Percentiles rank a stretch among this genome's conserved stretches.
These are phyloP conservation scores for Aldabrachelys gigantea DNA, from an alignment of 2,113 vertebrate genomes.

Conservation along the genomic window DNA sequence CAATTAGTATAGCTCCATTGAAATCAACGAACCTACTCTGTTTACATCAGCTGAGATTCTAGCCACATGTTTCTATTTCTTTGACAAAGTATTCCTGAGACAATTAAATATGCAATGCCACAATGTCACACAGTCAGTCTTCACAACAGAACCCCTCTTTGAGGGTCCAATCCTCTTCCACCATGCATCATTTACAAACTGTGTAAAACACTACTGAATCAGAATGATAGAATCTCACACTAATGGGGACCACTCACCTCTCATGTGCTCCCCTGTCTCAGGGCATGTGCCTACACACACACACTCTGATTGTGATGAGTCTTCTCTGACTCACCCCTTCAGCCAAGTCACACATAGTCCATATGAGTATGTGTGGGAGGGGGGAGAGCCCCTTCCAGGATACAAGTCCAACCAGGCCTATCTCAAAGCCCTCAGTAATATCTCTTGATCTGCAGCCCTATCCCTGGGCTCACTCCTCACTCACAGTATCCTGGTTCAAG, in stretches of 20 bases:
- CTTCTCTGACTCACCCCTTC: too few relatives aligned
- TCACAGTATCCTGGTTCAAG: too few relatives aligned
- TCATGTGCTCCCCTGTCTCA: too few relatives aligned
- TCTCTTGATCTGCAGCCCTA: too few relatives aligned
- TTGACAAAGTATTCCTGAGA: neutral
- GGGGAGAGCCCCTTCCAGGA: too few relatives aligned
- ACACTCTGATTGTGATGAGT: too few relatives aligned
- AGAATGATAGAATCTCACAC: neutral
- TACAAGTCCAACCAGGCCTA: too few relatives aligned
- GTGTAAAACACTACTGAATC: neutral
- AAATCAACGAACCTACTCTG: accelerated
- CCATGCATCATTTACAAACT: neutral
- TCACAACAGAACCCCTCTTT: neutral
- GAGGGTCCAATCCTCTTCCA: accelerated
- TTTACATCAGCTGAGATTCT: neutral
- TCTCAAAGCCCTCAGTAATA: too few relatives aligned
- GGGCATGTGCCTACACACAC: too few relatives aligned
- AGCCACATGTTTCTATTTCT: accelerated
- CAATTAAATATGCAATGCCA: accelerated
- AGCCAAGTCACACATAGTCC: too few relatives aligned
- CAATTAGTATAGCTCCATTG: neutral
- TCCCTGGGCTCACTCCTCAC: too few relatives aligned
- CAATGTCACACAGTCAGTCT: neutral
- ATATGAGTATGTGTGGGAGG: too few relatives aligned
- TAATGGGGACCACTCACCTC: neutral